Evolutionary conservation across 1,140 invertebrate genomes (phyloP), one percentile per base, ranked within the genome.

Genomic region (Psilanteris sp.): DNA sequence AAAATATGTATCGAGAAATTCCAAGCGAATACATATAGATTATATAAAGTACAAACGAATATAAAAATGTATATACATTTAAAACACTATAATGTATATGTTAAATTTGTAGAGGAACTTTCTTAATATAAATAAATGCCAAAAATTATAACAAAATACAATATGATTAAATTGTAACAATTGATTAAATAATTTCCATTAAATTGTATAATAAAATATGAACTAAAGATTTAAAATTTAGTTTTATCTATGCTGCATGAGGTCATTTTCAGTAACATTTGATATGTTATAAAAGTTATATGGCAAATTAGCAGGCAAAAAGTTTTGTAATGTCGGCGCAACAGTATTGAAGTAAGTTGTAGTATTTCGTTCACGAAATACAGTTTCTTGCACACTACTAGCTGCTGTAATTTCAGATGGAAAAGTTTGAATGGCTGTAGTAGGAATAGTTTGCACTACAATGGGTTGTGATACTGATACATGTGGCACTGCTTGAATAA

Each of bases 231-330:
- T 5, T 20, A 2, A 26, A 2, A 24, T 5, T 13, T 10, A 24
- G 1, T 59, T 61, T 78, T 86, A 86, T 81, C 82, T 84, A 50
- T 83, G 79, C 46, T 83, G 77, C 37, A 86, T 80, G 14, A 83
- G 75, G 67, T 87, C 81, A 24, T 57, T 78, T 52, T 86, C 86
- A n/a, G 77, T 70, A 24, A 85, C 81, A 31, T 79, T 88, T 3
- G 86, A 78, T 39, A 88, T 82, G 67, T 81, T 87, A 52, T 88
- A 89, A 80, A 89, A 87, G 50, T 87, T 87, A 39, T 88, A 88
- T 31, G 86, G 80, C 61, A 88, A 77, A 77, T 85, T 88, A 0
- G 83, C 36, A 34, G 85, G 82, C 41, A 88, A 55, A 54, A 88
- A 86, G 32, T 79, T 87, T 48, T 85, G 83, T 4, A 88, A 36